These are phyloP conservation scores for Eumacrocentrus americanus DNA, from an alignment of 2,888 invertebrate genomes.

Conservation along the genomic window DNA sequence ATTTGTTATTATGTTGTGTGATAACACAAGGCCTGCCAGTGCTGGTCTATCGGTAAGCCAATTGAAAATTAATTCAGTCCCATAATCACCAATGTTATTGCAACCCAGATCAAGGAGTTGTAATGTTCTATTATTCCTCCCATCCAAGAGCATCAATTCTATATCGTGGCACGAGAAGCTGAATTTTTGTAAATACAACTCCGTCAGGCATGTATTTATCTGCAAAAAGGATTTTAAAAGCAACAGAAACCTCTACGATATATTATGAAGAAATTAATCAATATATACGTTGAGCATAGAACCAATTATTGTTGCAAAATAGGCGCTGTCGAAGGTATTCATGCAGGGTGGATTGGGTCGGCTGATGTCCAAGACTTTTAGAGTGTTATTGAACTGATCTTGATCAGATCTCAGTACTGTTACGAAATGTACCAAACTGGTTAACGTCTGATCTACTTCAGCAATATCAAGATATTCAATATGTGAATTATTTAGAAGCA, in stretches of 20 bases:
- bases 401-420: constrained; percentile 62
- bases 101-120: constrained; percentile 67
- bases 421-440: constrained; percentile 64
- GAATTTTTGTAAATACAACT: constrained; percentile 68
- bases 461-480: constrained; percentile 66
- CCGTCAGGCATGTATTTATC: constrained; percentile 62
- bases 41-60: constrained; percentile 65
- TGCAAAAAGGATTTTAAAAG: constrained; percentile 34
- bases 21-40: constrained; percentile 64
- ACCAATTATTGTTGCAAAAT: constrained; percentile 53
- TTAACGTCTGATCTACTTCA: constrained; percentile 66
- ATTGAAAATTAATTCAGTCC: constrained; percentile 64
- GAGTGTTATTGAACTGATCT: constrained; percentile 43
- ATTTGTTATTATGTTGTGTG: constrained; percentile 66
- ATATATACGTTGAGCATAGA: constrained; percentile 53
- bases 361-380: constrained; percentile 60
- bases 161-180: constrained; percentile 68
- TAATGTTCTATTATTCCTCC: constrained; percentile 64
- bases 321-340: constrained; percentile 47
- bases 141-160: constrained; percentile 65
- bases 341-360: constrained; percentile 54
- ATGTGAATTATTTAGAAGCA: constrained; percentile 62
- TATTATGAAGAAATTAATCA: background rate
- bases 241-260: background rate
- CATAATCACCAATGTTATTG: constrained; percentile 69